Evolutionary conservation across 92 coral and sea anemone species (phyloP).

Genomic region (Chrysogorgia sp.): DNA sequence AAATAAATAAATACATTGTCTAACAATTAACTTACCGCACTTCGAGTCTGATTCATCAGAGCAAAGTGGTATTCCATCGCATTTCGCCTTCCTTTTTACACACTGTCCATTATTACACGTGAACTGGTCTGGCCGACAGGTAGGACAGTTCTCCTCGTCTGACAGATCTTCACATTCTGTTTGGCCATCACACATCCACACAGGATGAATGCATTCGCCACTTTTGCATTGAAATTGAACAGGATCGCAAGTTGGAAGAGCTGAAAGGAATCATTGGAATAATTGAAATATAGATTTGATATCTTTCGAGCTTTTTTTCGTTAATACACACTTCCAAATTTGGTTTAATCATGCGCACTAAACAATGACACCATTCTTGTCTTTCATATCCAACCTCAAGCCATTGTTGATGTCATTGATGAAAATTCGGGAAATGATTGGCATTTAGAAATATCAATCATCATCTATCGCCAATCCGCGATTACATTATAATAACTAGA

Average conservation of each 20-base stretch:
- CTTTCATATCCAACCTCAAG: no score
- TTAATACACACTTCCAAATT: neutral
- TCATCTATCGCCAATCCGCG: no score
- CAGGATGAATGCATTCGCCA: slow-evolving; percentile 68
- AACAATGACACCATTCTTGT: no score
- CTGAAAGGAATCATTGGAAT: slow-evolving; percentile 9
- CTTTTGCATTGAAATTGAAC: slow-evolving; percentile 59
- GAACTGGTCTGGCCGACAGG: slow-evolving; percentile 17
- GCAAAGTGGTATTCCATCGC: slow-evolving; percentile 21
- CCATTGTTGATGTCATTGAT: no score
- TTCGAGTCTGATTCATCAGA: slow-evolving; percentile 8
- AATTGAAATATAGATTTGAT: neutral
- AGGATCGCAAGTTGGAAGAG: slow-evolving; percentile 65
- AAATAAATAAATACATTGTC: neutral
- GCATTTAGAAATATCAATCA: no score
- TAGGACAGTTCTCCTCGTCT: slow-evolving; percentile 67
- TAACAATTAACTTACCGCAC: slow-evolving; percentile 17
- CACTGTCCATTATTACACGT: slow-evolving; percentile 26
- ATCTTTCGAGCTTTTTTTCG: neutral
- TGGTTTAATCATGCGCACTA: neutral
- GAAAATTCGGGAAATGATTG: no score
- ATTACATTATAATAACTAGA: no score
- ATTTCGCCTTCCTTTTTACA: neutral
- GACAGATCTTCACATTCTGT: slow-evolving; percentile 51
- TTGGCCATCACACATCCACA: slow-evolving; percentile 48